Conservation (phyloP, 2,797 vertebrate genomes). For the Todus mexicanus region DNA sequence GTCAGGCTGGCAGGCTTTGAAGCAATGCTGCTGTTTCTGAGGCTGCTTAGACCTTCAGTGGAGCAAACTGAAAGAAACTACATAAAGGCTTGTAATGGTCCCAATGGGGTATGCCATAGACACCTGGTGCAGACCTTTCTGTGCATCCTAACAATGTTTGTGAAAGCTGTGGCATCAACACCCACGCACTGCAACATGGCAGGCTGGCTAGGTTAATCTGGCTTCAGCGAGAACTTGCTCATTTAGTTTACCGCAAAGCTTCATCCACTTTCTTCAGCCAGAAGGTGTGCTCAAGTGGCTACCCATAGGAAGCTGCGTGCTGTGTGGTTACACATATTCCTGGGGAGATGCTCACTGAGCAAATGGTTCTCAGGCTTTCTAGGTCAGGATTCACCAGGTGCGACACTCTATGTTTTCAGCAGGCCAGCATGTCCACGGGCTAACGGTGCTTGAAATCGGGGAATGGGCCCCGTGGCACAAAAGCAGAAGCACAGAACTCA, state of each 20-base stretch:
- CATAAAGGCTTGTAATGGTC: not conserved
- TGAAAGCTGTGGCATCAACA: not conserved
- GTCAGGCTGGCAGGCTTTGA: not conserved
- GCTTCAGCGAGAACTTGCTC: not conserved
- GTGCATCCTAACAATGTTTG: not conserved
- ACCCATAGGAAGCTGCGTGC: not conserved
- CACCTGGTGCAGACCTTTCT: not conserved
- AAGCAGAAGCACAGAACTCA: not conserved
- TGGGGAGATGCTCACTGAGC: not conserved
- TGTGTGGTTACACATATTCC: not conserved
- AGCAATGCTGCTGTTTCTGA: not conserved
- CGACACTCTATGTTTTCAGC: not conserved
- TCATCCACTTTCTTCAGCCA: not conserved
- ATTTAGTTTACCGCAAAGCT: not conserved
- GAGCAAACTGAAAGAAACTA: not conserved
- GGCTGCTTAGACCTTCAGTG: not conserved
- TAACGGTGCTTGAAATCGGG: not conserved
- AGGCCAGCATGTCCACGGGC: too few relatives aligned
- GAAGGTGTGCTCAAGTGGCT: not conserved
- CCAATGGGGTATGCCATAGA: rapidly evolving
- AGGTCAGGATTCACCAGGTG: not conserved
- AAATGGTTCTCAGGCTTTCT: not conserved
- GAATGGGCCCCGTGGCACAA: rapidly evolving
- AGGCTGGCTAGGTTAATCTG: not conserved
- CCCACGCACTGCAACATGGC: not conserved